A percentile compares a stretch with the other conserved stretches of the same genome.
These are phyloP conservation scores for Coilia nasus DNA, from an alignment of 2,797 vertebrate species.

Conservation along the genomic window DNA sequence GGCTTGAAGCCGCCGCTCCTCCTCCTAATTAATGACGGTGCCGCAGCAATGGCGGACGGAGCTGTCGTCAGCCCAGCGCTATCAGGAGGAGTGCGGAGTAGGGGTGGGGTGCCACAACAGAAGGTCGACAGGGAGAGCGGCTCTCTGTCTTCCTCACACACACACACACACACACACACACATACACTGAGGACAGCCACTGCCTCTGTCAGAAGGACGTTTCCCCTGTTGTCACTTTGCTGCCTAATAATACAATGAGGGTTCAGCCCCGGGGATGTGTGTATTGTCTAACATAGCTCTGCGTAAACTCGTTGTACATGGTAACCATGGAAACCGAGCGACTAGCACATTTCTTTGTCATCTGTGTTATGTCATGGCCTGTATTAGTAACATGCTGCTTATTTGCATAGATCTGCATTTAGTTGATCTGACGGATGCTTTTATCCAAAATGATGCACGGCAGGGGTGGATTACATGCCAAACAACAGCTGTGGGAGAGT, in stretches of 20 bases:
- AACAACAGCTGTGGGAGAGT: not conserved
- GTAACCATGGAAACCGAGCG: not conserved
- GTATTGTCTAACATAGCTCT: not conserved
- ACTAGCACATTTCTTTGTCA: not conserved
- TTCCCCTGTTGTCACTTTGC: not conserved
- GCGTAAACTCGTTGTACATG: no score
- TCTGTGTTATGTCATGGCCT: not conserved
- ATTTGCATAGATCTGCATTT: not conserved
- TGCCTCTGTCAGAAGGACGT: not conserved
- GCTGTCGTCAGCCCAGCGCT: not conserved
- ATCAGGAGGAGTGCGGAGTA: not conserved
- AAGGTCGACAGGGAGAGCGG: not conserved
- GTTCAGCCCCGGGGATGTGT: not conserved
- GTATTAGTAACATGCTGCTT: not conserved
- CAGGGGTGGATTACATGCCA: not conserved
- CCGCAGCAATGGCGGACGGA: not conserved
- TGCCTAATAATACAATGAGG: not conserved
- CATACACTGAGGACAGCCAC: not conserved
- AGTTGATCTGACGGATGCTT: not conserved
- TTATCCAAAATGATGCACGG: not conserved
- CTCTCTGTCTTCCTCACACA: not conserved
- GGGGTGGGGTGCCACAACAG: not conserved
- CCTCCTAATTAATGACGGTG: conserved; percentile 13
- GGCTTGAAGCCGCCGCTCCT: not conserved
- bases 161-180: not conserved